Evolutionary conservation across 2,113 vertebrate species (phyloP).

Genomic region (Podilymbus podiceps): DNA sequence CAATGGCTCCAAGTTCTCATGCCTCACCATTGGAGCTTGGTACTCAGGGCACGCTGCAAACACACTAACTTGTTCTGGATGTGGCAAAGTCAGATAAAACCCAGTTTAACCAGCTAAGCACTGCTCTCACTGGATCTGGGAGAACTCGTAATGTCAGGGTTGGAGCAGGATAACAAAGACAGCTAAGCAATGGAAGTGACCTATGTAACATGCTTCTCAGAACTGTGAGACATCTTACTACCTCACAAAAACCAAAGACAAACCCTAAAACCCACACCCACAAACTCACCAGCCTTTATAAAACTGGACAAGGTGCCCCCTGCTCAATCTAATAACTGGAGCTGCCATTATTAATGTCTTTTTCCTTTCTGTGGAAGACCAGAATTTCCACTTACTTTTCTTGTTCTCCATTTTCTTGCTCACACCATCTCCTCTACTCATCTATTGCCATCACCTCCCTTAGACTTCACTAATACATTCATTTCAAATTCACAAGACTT

Average conservation of each 20-base stretch:
- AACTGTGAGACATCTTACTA: neutral
- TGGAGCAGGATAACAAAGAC: neutral
- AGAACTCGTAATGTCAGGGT: neutral
- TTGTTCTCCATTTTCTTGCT: neutral
- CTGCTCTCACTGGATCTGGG: neutral
- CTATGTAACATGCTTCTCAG: neutral
- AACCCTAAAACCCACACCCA: fast-evolving
- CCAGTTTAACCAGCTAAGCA: neutral
- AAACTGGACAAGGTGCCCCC: neutral
- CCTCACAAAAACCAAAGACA: neutral
- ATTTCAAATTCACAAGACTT: neutral
- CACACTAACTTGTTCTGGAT: neutral
- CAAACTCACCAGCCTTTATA: neutral
- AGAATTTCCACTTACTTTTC: neutral
- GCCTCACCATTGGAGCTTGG: neutral
- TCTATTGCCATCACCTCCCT: neutral
- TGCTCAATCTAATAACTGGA: neutral
- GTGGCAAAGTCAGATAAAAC: neutral
- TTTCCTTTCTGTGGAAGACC: neutral
- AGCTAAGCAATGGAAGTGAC: neutral
- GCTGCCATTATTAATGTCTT: neutral
- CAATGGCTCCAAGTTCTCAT: fast-evolving
- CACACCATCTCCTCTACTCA: neutral
- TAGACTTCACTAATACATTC: neutral
- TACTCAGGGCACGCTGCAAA: neutral